Percentiles rank a stretch among this genome's conserved stretches.
Conservation (phyloP, 2,888 invertebrate genomes). For the Athripsodes cinereus region DNA sequence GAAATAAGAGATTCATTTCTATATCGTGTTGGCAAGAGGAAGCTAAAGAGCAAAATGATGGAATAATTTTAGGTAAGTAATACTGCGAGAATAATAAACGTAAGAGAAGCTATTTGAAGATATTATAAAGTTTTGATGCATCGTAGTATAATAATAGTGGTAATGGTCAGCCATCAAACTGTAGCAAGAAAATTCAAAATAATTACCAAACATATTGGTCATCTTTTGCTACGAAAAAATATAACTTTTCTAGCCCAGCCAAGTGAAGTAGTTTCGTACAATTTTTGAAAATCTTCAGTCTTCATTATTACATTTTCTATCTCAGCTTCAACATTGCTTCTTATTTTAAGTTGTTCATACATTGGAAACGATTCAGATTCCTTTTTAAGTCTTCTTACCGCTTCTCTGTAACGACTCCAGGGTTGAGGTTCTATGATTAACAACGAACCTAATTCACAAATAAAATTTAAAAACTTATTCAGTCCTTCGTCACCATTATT, state of each 20-base stretch:
- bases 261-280: constrained; percentile 53
- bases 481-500: constrained; percentile 75
- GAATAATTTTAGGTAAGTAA: background rate
- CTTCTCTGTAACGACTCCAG: constrained; percentile 78
- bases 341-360: constrained; percentile 54
- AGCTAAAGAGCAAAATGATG: background rate
- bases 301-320: constrained; percentile 53
- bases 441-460: constrained; percentile 49
- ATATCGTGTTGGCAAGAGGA: no score
- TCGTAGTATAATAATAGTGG: background rate
- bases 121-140: no score
- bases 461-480: constrained; percentile 51
- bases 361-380: constrained; percentile 56
- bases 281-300: constrained; percentile 44
- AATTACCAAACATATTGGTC: background rate
- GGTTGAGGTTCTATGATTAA: constrained; percentile 77
- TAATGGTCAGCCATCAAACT: no score
- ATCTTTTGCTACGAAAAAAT: constrained; percentile 42
- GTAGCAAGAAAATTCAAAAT: background rate
- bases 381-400: constrained; percentile 64
- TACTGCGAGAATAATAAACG: background rate
- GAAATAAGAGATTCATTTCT: no score
- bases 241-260: constrained; percentile 66
- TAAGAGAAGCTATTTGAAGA: no score
- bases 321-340: constrained; percentile 52